Conservation (phyloP, 2,113 vertebrate species). For the Melierax canorus region DNA sequence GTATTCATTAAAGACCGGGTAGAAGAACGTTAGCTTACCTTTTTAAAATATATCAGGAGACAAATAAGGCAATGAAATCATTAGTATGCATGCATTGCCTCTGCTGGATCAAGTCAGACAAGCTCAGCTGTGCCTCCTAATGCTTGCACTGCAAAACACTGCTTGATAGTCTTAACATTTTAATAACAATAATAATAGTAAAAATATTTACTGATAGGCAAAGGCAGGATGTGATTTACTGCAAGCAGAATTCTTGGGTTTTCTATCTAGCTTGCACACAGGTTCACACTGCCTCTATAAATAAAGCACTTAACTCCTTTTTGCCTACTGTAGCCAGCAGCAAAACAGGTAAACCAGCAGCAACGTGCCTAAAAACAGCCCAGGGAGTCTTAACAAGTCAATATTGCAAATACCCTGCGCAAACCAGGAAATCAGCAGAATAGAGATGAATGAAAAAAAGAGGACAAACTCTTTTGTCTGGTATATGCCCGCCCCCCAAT, state of each 20-base stretch:
- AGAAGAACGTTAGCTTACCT: conserved; percentile 44
- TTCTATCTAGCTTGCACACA: neutral
- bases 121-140: conserved; percentile 33
- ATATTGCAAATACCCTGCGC: neutral
- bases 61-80: neutral
- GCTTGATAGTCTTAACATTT: conserved; percentile 5
- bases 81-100: neutral
- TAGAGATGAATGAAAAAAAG: neutral
- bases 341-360: neutral
- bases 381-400: neutral
- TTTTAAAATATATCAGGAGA: conserved; percentile 22
- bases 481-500: neutral
- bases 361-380: neutral
- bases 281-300: neutral
- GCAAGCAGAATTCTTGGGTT: neutral
- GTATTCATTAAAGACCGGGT: conserved; percentile 43
- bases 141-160: conserved; percentile 8
- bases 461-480: neutral
- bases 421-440: neutral
- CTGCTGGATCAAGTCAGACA: neutral
- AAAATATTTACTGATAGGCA: conserved; percentile 19
- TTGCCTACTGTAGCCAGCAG: neutral
- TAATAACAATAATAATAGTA: neutral
- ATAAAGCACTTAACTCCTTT: neutral
- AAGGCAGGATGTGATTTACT: neutral